Evolutionary conservation across 2,797 vertebrate genomes (phyloP), one percentile per base, ranked within the genome.

Genomic region (Acrossocheilus fasciatus): DNA sequence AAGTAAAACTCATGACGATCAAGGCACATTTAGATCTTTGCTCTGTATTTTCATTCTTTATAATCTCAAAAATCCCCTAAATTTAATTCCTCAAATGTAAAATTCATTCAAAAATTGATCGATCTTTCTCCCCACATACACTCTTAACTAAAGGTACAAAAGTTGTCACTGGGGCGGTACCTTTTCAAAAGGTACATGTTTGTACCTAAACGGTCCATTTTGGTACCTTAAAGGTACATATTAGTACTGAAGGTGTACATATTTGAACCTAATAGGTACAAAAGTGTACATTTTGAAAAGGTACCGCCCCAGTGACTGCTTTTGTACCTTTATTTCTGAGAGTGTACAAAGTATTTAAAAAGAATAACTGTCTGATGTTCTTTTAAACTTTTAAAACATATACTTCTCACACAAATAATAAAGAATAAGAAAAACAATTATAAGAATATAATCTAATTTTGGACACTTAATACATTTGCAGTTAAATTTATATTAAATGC

Each of bases 121-220:
- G 0, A 43, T 72, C 12, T 73, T 73, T 18, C 74, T 36, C 59
- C 26, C 68, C 34, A 84, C 59, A 81, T 36, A 84, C 30, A 30
- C 30, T 30, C 30, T 30, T 30, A 30, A 30, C 1, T 30, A 30
- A 30, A 30, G 30, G 30, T 30, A 30, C 30, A 30, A 30, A 30
- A 30, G 30, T 1, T 30, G 30, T 30, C 30, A 30, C 30, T 30
- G 30, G 30, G 1, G 30, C 30, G 30, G 30, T 30, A 30, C 30
- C 30, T 30, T 30, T 30, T 30, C 30, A 30, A 30, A 30, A 30
- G 30, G 30, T 30, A 30, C 30, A 30, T 30, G 30, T 30, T 30
- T 30, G 30, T 30, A 30, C 30, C 30, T 30, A 30, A 30, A 2
- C 1, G 30, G 30, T 30, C 30, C 30, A 30, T 30, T 30, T 1